Evolutionary conservation across 2,113 vertebrate species (phyloP).

Genomic region (Stegostoma tigrinum): DNA sequence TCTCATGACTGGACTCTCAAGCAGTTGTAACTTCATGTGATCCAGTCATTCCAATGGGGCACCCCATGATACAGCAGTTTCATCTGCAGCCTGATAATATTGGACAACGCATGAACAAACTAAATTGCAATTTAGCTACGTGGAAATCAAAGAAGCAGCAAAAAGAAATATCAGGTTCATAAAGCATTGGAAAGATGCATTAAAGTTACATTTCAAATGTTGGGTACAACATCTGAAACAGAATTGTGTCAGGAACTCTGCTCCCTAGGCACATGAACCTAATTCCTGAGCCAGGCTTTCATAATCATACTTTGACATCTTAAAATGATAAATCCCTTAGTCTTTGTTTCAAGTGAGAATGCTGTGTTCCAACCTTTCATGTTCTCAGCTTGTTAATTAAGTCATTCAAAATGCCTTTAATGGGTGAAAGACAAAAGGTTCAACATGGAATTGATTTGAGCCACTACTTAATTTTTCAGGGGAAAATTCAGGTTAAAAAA

Average conservation of each 20-base stretch:
- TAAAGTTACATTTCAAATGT: neutral
- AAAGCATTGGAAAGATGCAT: neutral
- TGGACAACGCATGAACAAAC: neutral
- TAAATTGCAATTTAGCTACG: neutral
- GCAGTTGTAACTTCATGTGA: neutral
- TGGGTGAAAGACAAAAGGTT: no score
- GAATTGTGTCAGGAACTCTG: neutral
- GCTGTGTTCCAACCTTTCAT: neutral
- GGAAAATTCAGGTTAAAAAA: neutral
- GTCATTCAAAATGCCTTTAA: neutral
- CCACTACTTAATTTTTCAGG: neutral
- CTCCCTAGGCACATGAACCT: neutral
- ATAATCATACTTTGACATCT: neutral
- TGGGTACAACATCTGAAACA: neutral
- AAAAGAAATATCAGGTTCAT: neutral
- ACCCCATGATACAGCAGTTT: neutral
- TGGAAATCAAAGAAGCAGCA: neutral
- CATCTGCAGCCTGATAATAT: neutral
- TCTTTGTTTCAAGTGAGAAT: neutral
- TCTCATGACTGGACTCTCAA: neutral
- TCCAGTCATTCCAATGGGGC: neutral
- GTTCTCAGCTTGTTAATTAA: neutral
- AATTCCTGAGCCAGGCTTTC: neutral
- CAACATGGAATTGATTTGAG: neutral
- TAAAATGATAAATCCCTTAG: neutral